Base-by-base conservation (phyloP, 2,888 invertebrate genomes). In the Limnephilus rhombicus region DNA sequence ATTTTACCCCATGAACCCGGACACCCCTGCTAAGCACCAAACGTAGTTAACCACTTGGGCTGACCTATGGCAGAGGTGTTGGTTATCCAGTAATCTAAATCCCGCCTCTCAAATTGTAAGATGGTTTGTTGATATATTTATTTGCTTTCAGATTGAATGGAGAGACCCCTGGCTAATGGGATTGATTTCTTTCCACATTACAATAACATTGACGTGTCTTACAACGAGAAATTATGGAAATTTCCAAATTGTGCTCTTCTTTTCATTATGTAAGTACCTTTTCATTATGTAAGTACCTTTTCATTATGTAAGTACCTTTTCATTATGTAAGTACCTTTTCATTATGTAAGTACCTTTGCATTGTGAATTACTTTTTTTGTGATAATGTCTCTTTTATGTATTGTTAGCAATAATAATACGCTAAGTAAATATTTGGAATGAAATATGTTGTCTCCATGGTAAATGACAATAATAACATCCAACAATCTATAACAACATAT, bases 141-240 rank as follows among this genome's bases (percentile, higher is more conserved):
- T 68, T 68, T 24, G 68, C 9, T 96, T 97, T 94, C 96, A 98
- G 98, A 98, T 98, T 95, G 98, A 98, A 95, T 98, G 98, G 98
- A 96, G 97, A 94, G 98, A 98, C 95, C 98, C 98, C 11, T 98
- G 98, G 98, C 96, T 98, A 24, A 97, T 98, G 93, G 97, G 97
- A 29, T 95, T 98, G 24, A 95, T 98, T 94, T 96, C 97, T 85
- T 97, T 98, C 95, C 98, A 98, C 95, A 95, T 98, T 83, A 95
- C 97, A 88, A 97, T 98, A 49, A 98, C 98, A 92, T 96, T 98
- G 94, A 97, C 98, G 94, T 98, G 98, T 83, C 95, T 98, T 91
- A 97, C 98, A 94, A 98, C 98, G 83, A 97, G 98, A 94, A 98
- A 98, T 95, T 98, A 98, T 96, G 98, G 98, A 93, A 98, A 98